Evolutionary conservation across 2,888 invertebrate genomes (phyloP), one percentile per base, ranked within the genome.

Genomic region (Scrobipalpa costella): DNA sequence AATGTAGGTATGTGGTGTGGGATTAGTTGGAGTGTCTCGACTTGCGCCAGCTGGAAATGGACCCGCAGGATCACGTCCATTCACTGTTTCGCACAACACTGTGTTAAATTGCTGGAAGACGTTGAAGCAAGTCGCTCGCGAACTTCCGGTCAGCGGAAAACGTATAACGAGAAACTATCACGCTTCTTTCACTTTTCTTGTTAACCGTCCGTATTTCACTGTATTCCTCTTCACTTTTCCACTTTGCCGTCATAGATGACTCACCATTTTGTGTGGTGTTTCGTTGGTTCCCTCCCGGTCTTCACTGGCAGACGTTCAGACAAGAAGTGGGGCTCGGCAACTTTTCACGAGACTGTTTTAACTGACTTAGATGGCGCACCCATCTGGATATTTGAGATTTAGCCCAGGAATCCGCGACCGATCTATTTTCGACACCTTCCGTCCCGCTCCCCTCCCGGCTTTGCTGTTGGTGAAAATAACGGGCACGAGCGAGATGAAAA

Each of bases 251-350:
- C 81, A 79, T 80, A 80, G 77, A 67, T 77, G 85, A 92, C 94
- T 94, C 94, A 94, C 94, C 94, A 94, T 93, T 93, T 93, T 93
- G 93, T 93, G 92, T 90, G 93, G 92, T 93, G 93, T 91, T 40
- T 92, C 89, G 92, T 92, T 92, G 90, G 90, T 90, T 92, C 91
- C 90, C 90, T 92, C 92, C 92, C 90, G 93, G 91, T 93, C 94
- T 94, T 94, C 93, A 93, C 94, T 93, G 94, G 94, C 93, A 93
- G 94, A 93, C 93, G 94, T 90, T 92, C 93, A 92, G 93, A 94
- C 94, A 94, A 95, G 94, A 94, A 95, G 94, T 95, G 95, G 94
- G 93, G 93, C 93, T 92, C 92, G 87, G 92, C 91, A 92, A 91
- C 92, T 92, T 92, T 92, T 92, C 90, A 92, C 92, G 89, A 91